Evolutionary conservation across 2,888 invertebrate genomes (phyloP).

Genomic region (Apodemia zela): DNA sequence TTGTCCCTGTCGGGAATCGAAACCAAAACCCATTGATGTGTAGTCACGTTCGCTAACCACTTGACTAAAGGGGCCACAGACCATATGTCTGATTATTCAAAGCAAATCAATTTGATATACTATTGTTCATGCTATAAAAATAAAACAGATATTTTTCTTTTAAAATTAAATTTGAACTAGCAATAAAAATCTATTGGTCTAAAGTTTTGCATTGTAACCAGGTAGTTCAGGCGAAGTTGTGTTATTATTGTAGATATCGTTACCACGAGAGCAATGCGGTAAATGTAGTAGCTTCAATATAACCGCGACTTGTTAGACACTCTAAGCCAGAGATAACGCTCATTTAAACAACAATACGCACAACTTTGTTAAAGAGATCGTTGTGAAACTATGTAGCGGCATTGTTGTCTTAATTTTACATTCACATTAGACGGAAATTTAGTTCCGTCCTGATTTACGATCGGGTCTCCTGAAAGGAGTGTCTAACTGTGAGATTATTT

Average conservation of each 20-base stretch:
- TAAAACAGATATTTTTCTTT: not conserved
- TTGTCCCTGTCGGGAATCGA: no score
- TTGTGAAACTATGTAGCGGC: conserved; percentile 47
- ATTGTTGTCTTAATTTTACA: conserved; percentile 66
- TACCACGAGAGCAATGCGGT: conserved; percentile 28
- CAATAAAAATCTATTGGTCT: conserved; percentile 21
- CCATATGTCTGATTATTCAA: no score
- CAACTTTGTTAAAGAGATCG: conserved; percentile 51
- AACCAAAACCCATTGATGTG: no score
- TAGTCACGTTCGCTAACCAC: no score
- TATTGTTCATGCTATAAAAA: not conserved
- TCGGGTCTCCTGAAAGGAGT: conserved; percentile 48
- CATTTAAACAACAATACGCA: conserved; percentile 51
- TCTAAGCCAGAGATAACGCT: conserved; percentile 42
- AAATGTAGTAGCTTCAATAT: conserved; percentile 23
- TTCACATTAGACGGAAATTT: conserved; percentile 65
- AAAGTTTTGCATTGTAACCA: conserved; percentile 19
- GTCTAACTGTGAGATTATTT: conserved; percentile 66
- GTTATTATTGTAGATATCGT: conserved; percentile 30
- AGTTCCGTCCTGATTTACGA: conserved; percentile 65
- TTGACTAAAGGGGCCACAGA: no score
- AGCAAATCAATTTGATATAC: no score
- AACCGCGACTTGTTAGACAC: conserved; percentile 20
- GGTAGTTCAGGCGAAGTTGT: conserved; percentile 25
- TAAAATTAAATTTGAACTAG: not conserved